Evolutionary conservation across 2,113 vertebrate species (phyloP), one percentile per base, ranked within the genome.

Genomic region (Stomatorhinus ivindoensis): DNA sequence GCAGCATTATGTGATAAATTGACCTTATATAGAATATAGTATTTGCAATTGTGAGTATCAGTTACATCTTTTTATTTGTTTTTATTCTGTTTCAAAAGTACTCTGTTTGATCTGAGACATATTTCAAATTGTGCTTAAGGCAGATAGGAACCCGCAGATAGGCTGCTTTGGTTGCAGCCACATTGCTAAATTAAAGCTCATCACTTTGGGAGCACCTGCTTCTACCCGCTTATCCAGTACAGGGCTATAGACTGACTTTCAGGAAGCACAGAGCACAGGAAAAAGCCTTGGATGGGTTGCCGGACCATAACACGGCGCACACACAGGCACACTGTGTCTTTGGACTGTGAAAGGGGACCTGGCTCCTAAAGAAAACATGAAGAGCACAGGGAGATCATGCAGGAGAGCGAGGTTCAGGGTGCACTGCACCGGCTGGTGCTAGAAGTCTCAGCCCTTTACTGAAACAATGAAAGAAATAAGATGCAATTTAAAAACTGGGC

Each of bases 111-210:
- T 89, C 87, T 88, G 42, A 24, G 46, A n/a, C 17, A 44, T 9
- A 9, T 24, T 3, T 44, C 15, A 84, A 47, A 84, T 44, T 47
- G 42, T 44, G 17, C 21, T 84, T n/a, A 44, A 84, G 21, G 39
- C 35, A 47, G 21, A 47, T 84, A 46, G 0, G 9, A 83, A 83
- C 19, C 39, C 35, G 24, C n/a, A 27, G 61, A 47, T 11, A 83
- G 80, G 3, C 42, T 46, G 80, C 80, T 46, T 83, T 39, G 39
- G 80, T 19, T 9, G 0, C 11, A 4, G 10, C 48, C 27, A 42
- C 42, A 73, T 46, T 86, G 90, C 86, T 88, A 89, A 90, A 89
- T 83, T 90, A 88, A 86, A 53, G 55, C 69, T 46, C 31, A 55
- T 80, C 24, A 1, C 27, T 31, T 47, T 31, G 42, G 90, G 88